phyloP scores from a whole-genome alignment of 2,797 vertebrate species.

The Trematomus bernacchii region DNA sequence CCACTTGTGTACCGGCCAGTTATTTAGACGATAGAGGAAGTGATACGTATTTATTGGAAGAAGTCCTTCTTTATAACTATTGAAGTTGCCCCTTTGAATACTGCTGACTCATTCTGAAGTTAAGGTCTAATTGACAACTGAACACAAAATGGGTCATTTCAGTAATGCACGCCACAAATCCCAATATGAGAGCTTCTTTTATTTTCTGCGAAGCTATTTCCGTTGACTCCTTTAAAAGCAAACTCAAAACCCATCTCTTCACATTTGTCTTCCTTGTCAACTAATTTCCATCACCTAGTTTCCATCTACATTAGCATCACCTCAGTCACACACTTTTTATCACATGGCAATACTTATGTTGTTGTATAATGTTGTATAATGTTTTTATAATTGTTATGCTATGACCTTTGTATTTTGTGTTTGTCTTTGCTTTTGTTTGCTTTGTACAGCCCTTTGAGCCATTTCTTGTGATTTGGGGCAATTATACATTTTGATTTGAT shows the following conservation, averaged over 20 bases:
- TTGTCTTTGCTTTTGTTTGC: no score
- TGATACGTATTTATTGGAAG: slow-evolving; percentile 59
- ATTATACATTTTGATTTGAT: no score
- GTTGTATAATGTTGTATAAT: no score
- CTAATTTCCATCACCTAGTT: no score
- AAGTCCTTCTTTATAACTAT: slow-evolving; percentile 22
- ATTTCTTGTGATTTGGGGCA: no score
- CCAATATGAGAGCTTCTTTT: slow-evolving; percentile 18
- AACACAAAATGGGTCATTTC: slow-evolving; percentile 38
- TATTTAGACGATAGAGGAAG: slow-evolving; percentile 38
- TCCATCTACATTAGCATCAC: no score
- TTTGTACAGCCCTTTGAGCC: not conserved
- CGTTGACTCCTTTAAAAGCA: no score
- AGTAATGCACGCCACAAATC: slow-evolving; percentile 34
- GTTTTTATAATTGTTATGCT: no score
- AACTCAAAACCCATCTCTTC: slow-evolving; percentile 5
- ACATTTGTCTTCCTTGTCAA: no score
- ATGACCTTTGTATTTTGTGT: no score
- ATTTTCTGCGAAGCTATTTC: slow-evolving; percentile 5
- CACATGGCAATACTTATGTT: no score
- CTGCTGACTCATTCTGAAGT: slow-evolving; percentile 35
- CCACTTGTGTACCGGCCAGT: slow-evolving; percentile 70
- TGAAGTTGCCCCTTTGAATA: slow-evolving; percentile 42
- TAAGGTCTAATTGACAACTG: slow-evolving; percentile 30
- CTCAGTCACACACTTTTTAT: no score